Percentiles rank a stretch among this genome's conserved stretches.
Conservation (phyloP, 1,140 invertebrate species). For the Bradysia coprophila region DNA sequence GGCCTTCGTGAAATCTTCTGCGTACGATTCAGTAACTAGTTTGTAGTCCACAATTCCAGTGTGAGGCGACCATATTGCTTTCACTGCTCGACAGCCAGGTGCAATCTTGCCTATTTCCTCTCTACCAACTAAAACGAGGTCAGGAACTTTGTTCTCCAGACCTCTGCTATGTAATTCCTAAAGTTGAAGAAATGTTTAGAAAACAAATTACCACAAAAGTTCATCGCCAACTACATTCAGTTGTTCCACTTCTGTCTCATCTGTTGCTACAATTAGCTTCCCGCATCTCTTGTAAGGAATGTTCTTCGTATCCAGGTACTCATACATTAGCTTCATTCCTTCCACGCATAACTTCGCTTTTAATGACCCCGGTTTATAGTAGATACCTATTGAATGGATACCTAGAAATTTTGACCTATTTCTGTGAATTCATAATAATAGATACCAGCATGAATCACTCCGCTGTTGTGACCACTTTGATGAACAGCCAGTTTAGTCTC, state of each 20-base stretch:
- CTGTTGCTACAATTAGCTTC: conserved; percentile 83
- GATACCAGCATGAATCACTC: conserved; percentile 81
- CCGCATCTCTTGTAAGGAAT: conserved; percentile 93
- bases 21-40: conserved; percentile 66
- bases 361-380: conserved; percentile 88
- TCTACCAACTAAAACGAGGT: conserved; percentile 58
- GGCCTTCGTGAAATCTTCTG: conserved; percentile 55
- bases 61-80: conserved; percentile 90
- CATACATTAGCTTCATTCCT: conserved; percentile 63
- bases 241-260: conserved; percentile 45
- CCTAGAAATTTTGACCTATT: too few relatives aligned
- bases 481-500: conserved; percentile 71
- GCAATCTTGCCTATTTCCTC: conserved; percentile 69
- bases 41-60: conserved; percentile 95
- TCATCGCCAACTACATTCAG: conserved; percentile 26
- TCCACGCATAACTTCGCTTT: conserved; percentile 84
- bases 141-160: conserved; percentile 71
- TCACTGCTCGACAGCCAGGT: conserved; percentile 79
- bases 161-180: conserved; percentile 61
- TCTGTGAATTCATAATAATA: too few relatives aligned
- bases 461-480: conserved; percentile 86
- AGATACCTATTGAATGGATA: too few relatives aligned
- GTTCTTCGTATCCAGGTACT: conserved; percentile 73
- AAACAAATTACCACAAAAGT: neutral
- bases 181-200: neutral